Base-by-base conservation (phyloP, 2,888 invertebrate genomes). In the Chirona hameri region DNA sequence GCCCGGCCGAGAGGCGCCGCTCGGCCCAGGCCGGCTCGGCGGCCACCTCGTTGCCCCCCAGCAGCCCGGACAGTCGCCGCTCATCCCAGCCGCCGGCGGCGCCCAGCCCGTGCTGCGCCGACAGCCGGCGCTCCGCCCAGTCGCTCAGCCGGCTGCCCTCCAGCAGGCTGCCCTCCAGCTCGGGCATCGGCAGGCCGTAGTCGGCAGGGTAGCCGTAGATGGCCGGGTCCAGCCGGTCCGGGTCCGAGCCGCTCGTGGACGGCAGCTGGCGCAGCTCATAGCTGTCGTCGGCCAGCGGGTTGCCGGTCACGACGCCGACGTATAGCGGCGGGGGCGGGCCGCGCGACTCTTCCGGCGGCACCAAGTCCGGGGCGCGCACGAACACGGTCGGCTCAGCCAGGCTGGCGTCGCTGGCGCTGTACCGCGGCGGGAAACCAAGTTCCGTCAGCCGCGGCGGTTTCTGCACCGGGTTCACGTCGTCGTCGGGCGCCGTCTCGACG, bases 361-460 rank as follows among this genome's bases (percentile, higher is more conserved):
- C n/a, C n/a, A 79, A 3, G n/a, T 79, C 79, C n/a, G 48, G 79
- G 48, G 79, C 48, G 10, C 80, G 14, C 27, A 52, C 80, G 52
- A 18, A 48, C 52, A 48, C 52, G 52, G 27, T 5, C 52, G 80
- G 48, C n/a, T 79, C 80, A 27, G 48, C 52, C 18, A 52, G 14
- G 76, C 76, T 76, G 76, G 24, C 46, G 18, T 15, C 18, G 72
- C 72, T 72, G 72, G 72, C 31, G 31, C 72, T 72, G 72, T 46
- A 46, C 18, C 76, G 27, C 18, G 80, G 80, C 79, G 48, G 48
- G 27, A 10, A n/a, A 27, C 80, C 80, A 72, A 84, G 83, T 69
- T 84, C 84, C 5, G 84, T 84, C 31, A 85, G 83, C n/a, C 84
- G 83, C 52, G 85, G 85, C 31, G 85, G 85, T 65, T 85, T 85